Conservation (phyloP, 2,888 invertebrate genomes). For the Periphyllus acericola region DNA sequence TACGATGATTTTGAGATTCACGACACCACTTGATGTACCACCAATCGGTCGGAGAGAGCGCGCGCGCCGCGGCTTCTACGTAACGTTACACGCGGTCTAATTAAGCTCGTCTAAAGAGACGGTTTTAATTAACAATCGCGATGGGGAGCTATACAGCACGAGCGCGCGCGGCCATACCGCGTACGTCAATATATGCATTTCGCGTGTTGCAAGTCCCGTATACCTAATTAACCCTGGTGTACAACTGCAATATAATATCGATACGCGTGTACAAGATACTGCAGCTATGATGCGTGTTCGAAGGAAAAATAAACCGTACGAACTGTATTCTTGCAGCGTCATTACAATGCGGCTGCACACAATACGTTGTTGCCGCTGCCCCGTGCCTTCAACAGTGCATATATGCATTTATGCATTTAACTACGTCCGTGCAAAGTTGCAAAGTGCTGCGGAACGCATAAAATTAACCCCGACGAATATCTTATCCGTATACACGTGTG, state of each 20-base stretch:
- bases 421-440: background rate
- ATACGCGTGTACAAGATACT: too few species aligned
- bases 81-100: slow-evolving; percentile 30
- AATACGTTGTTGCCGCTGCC: background rate
- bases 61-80: background rate
- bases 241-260: too few species aligned
- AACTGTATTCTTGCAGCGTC: background rate
- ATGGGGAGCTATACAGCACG: slow-evolving; percentile 9
- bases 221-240: slow-evolving; percentile 20
- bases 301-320: slow-evolving; percentile 15
- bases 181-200: background rate
- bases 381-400: background rate
- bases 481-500: background rate
- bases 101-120: slow-evolving; percentile 18
- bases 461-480: slow-evolving; percentile 1
- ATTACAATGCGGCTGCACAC: background rate
- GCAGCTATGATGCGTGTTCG: background rate
- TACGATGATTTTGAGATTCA: slow-evolving; percentile 37
- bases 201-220: background rate
- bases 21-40: slow-evolving; percentile 24
- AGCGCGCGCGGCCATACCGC: background rate
- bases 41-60: background rate
- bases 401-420: background rate
- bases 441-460: background rate
- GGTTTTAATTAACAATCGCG: slow-evolving; percentile 52